Evolutionary conservation across 2,113 vertebrate genomes (phyloP).

Genomic region (Indri indri): DNA sequence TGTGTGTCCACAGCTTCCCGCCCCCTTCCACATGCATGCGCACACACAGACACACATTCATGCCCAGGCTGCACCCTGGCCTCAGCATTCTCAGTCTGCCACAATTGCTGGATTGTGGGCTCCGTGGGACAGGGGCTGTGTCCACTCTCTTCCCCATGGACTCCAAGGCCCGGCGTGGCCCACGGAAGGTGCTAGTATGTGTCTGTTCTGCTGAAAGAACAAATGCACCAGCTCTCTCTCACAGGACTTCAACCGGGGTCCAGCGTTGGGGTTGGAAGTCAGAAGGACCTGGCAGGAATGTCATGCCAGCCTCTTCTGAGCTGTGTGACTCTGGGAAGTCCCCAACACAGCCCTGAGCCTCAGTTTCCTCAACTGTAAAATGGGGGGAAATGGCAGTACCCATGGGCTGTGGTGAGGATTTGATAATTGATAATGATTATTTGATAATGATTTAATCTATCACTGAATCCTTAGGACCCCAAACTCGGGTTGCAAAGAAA

Average conservation of each 20-base stretch:
- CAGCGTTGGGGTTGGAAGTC: not conserved
- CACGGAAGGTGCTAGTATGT: not conserved
- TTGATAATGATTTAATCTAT: not conserved
- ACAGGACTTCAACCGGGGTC: accelerated
- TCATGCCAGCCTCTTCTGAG: not conserved
- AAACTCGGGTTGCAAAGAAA: not conserved
- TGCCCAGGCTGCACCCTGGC: accelerated
- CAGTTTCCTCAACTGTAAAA: not conserved
- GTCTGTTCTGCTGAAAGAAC: not conserved
- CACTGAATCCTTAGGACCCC: not conserved
- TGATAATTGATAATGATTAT: accelerated
- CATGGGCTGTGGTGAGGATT: accelerated
- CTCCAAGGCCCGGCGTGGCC: not conserved
- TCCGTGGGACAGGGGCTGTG: not conserved
- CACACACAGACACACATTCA: not conserved
- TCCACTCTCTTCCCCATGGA: not conserved
- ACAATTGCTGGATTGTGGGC: accelerated
- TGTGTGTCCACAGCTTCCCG: accelerated
- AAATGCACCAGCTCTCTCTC: accelerated
- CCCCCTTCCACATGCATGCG: not conserved
- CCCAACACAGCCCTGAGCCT: not conserved
- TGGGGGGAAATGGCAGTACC: too few relatives aligned
- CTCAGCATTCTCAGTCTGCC: not conserved
- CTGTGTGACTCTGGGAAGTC: not conserved
- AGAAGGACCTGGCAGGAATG: not conserved